Conservation (phyloP, 2,888 invertebrate species). For the Microctonus brassicae region DNA sequence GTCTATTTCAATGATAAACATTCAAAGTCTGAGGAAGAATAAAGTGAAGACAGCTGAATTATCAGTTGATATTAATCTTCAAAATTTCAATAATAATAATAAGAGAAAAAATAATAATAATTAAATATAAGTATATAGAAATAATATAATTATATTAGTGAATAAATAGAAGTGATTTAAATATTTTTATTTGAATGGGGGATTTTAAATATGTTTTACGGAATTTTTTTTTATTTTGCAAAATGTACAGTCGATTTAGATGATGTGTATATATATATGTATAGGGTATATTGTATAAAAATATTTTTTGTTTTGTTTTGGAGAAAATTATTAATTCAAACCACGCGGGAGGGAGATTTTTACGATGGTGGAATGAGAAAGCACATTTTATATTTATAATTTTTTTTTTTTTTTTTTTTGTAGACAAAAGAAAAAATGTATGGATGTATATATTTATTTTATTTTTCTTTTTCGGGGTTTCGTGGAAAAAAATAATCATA, state of each 20-base stretch:
- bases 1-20: background rate
- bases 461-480: background rate
- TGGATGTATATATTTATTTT: background rate
- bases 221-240: too few relatives aligned
- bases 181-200: too few relatives aligned
- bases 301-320: background rate
- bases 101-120: background rate
- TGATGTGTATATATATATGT: too few relatives aligned
- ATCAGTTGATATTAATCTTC: conserved; percentile 9
- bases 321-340: background rate
- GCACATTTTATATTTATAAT: background rate
- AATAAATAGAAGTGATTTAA: too few relatives aligned
- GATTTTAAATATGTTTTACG: too few relatives aligned
- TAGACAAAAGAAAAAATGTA: background rate
- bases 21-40: background rate
- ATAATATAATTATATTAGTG: too few relatives aligned
- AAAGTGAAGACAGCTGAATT: background rate
- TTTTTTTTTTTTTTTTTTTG: background rate
- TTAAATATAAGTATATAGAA: too few relatives aligned
- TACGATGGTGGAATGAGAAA: background rate
- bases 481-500: background rate
- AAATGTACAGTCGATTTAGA: too few relatives aligned
- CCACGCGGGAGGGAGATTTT: background rate
- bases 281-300: too few relatives aligned
- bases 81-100: conserved; percentile 9